Evolutionary conservation across 2,797 vertebrate genomes (phyloP).

Genomic region (Syncerus caffer): DNA sequence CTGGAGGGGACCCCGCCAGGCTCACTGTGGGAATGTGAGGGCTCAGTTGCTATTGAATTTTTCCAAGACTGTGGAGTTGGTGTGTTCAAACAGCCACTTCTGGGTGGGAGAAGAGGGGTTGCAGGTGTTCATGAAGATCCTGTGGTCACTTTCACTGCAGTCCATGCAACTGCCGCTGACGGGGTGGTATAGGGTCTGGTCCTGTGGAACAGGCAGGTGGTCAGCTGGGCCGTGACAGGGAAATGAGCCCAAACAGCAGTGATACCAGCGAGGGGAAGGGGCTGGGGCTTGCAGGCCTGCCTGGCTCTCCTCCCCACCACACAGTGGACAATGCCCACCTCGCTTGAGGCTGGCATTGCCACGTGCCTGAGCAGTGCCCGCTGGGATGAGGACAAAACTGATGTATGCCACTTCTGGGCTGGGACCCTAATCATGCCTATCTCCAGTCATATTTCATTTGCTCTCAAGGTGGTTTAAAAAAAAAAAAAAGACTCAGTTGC

Average conservation of each 20-base stretch:
- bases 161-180: constrained; percentile 96
- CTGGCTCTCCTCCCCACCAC: background rate
- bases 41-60: constrained; percentile 88
- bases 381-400: no score
- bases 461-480: background rate
- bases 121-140: constrained; percentile 94
- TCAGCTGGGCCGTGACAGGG: background rate
- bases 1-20: background rate
- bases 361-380: accelerated
- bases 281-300: background rate
- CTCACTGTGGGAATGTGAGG: background rate
- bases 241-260: background rate
- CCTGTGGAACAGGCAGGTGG: constrained; percentile 82
- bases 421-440: background rate
- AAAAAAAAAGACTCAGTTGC: background rate
- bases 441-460: background rate
- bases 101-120: constrained; percentile 88
- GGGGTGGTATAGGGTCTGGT: constrained; percentile 92
- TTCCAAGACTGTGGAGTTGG: constrained; percentile 93
- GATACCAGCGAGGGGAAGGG: accelerated
- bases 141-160: constrained; percentile 87
- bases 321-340: accelerated
- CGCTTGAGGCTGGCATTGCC: background rate
- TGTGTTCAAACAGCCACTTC: constrained; percentile 95
- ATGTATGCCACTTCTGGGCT: background rate